Percentiles rank a stretch among this genome's conserved stretches.
Conservation (phyloP, 2,113 vertebrate species). For the Apistogramma diplotaenia region DNA sequence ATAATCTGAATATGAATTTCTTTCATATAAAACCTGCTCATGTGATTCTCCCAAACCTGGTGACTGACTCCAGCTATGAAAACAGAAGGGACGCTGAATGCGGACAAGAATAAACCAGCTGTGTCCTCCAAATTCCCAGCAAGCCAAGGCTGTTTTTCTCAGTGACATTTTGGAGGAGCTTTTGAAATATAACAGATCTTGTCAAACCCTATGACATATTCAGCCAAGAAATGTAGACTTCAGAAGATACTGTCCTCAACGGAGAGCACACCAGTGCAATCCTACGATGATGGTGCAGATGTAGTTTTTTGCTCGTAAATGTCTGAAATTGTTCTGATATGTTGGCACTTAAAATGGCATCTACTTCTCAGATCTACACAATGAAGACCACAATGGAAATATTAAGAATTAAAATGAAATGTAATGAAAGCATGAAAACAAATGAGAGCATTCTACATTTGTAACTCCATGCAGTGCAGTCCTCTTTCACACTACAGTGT, state of each 20-base stretch:
- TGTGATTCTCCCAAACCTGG: not conserved
- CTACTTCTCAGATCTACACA: constrained; percentile 2
- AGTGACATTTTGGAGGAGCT: not conserved
- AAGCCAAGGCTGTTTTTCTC: not conserved
- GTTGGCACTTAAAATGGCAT: not conserved
- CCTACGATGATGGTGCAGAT: not conserved
- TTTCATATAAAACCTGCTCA: not conserved
- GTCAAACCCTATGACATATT: constrained; percentile 4
- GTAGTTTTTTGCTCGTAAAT: constrained; percentile 5
- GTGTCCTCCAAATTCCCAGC: not conserved
- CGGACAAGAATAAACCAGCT: not conserved
- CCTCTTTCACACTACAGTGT: not conserved
- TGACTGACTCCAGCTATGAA: not conserved
- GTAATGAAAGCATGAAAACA: not conserved
- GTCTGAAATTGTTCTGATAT: not conserved
- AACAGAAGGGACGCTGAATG: not conserved
- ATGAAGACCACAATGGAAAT: constrained; percentile 2
- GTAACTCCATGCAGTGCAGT: not conserved
- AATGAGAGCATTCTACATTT: not conserved
- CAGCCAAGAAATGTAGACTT: not conserved
- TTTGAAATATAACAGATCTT: constrained; percentile 8
- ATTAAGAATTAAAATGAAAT: not conserved
- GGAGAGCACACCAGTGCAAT: not conserved
- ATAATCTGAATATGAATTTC: not conserved
- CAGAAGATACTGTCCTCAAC: constrained; percentile 4